A percentile compares a stretch with the other conserved stretches of the same genome.
Conservation (phyloP, 1,140 invertebrate species). For the Penaeus vannamei region DNA sequence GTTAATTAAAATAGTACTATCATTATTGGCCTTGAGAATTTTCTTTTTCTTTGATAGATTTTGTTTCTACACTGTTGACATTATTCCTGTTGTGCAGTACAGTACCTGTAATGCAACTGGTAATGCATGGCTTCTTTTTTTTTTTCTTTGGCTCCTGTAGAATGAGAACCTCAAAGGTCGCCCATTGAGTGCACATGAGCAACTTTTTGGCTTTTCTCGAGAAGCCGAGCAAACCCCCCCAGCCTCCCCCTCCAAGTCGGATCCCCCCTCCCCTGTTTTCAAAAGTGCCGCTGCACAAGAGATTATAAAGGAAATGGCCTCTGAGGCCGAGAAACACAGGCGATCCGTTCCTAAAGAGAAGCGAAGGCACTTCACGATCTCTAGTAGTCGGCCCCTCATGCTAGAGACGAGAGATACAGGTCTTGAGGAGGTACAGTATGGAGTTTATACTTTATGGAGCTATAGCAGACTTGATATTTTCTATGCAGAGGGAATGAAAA, state of each 20-base stretch:
- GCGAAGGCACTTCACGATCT: conserved; percentile 89
- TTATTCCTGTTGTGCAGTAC: too few species aligned
- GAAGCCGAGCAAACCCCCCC: conserved; percentile 66
- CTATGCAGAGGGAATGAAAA: too few species aligned
- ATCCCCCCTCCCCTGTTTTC: conserved; percentile 79
- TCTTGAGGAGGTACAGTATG: conserved; percentile 62
- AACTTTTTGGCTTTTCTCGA: conserved; percentile 71
- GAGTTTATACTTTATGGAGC: neutral
- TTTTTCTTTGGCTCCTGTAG: conserved; percentile 58
- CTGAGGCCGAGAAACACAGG: conserved; percentile 66
- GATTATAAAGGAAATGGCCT: conserved; percentile 86
- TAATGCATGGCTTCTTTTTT: conserved; percentile 62
- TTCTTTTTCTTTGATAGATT: too few species aligned
- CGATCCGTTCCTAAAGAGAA: conserved; percentile 83
- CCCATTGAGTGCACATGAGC: conserved; percentile 71
- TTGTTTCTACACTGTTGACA: too few species aligned
- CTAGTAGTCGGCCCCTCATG: conserved; percentile 77
- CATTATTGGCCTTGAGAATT: too few species aligned
- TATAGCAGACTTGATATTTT: neutral
- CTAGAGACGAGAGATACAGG: conserved; percentile 69
- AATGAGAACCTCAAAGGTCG: conserved; percentile 68
- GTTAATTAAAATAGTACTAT: too few species aligned
- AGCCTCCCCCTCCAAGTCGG: conserved; percentile 59
- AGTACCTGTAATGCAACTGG: neutral
- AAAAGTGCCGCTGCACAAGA: conserved; percentile 87